Evolutionary conservation across 2,888 invertebrate species (phyloP), one percentile per base, ranked within the genome.

Genomic region (Tholera decimalis): DNA sequence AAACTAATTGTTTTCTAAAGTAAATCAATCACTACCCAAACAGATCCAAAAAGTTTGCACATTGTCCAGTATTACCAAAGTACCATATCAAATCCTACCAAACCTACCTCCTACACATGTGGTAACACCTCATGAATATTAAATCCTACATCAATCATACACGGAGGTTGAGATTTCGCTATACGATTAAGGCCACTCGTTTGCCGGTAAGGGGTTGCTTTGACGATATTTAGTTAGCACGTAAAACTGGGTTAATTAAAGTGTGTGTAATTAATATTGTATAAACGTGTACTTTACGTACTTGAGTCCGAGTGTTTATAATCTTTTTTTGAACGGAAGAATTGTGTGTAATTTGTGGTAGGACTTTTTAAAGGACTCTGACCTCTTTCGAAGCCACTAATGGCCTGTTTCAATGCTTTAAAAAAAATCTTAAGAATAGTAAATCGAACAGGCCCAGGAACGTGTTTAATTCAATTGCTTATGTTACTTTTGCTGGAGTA

Each of bases 101-200:
- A 59, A 74, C 69, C 73, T 68, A 55, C 55, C 53, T 77, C 84
- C 83, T 66, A 64, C 85, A 85, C 85, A 88, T 87, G 83, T 89
- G 87, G 92, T 85, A 92, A 90, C 89, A 90, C 89, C 89, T 92
- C 89, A 93, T 93, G 93, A 93, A 94, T 95, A 94, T 93, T 93
- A 92, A 93, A 90, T 84, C 88, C 87, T 83, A 89, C 94, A 95
- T 95, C 94, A 93, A 94, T 94, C 94, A 95, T 91, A 91, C 79
- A 85, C 73, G 69, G 82, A 85, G 84, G 84, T 84, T 77, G 72
- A 89, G 90, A 91, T 91, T 83, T 80, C 79, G 80, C 80, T 88
- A 83, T 77, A 81, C 78, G 76, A 79, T 79, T 78, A 82, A 73
- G 51, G 65, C 61, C 87, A 88, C 89, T 89, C 90, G 87, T 89